Conservation (phyloP, 2,113 vertebrate genomes). For the Telmatochromis sp. region DNA sequence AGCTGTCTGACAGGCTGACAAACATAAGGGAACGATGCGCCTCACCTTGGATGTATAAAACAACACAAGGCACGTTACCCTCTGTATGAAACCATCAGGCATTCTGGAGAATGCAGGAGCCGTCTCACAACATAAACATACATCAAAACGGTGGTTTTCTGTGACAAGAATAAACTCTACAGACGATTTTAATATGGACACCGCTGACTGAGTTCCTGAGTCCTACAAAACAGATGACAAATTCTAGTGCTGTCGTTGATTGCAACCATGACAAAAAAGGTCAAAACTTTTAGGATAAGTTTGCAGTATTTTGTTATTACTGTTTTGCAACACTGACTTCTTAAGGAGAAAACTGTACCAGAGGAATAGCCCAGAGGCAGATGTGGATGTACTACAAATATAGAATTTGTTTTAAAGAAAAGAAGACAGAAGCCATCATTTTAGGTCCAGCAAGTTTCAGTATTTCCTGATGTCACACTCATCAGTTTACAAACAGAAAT, state of each 20-base stretch:
- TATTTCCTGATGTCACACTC: background rate
- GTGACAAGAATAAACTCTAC: background rate
- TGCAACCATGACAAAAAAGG: background rate
- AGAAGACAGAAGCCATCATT: background rate
- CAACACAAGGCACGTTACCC: constrained; percentile 8
- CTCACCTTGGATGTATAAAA: constrained; percentile 23
- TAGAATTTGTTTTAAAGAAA: background rate
- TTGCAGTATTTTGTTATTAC: background rate
- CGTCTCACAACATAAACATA: background rate
- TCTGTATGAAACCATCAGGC: constrained; percentile 6
- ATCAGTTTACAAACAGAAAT: background rate
- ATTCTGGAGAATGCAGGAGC: background rate
- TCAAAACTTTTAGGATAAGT: background rate
- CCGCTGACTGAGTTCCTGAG: background rate
- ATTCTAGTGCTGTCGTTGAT: background rate
- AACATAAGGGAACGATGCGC: background rate
- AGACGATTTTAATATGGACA: background rate
- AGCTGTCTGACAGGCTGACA: background rate
- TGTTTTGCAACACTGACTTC: background rate
- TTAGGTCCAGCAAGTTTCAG: background rate
- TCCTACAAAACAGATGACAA: background rate
- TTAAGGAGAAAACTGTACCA: background rate
- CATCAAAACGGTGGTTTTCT: background rate
- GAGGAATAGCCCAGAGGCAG: background rate
- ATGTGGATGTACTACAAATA: background rate